Evolutionary conservation across 2,797 vertebrate genomes (phyloP), one percentile per base, ranked within the genome.

Genomic region (Pogonophryne albipinna): DNA sequence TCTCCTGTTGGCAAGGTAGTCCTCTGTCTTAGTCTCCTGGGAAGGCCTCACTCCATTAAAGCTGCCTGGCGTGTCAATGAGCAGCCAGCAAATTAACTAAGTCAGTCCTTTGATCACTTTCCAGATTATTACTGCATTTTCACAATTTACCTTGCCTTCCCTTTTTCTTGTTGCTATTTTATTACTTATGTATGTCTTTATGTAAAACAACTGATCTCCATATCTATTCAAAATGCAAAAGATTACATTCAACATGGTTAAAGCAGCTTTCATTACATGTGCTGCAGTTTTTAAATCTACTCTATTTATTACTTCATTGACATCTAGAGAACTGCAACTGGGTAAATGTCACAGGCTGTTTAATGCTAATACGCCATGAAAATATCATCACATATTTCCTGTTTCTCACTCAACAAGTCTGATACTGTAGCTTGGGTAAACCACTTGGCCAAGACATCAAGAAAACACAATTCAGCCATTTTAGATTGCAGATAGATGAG

Each of bases 1-100:
- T 86, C 87, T 82, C 34, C 38, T 13, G 46, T 75, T 85, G 82
- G 85, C 93, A 63, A 15, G 27, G 44, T 12, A 45, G 57, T 60
- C 23, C 10, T 76, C 45, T 47, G 57, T 49, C 58, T 52, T 34
- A 16, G 60, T 46, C 70, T 73, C 41, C n/a, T 60, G 45, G 50
- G 59, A 52, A 62, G 16, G 69, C 16, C 50, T 51, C 9, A 73
- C 56, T 66, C 66, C 63, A 72, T 76, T 69, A 71, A 19, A 17
- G 66, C 44, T 16, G 63, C 55, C 7, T 63, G 16, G 19, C 6
- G 2, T 69, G 47, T 66, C 51, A 74, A 44, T 53, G 41, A 66
- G 46, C 23, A 60, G 34, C 45, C 34, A 53, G 51, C 49, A 38
- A 51, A 61, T 74, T 41, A 63, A 64, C 42, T 46, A 57, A 55